phyloP scores from a whole-genome alignment of 2,797 vertebrate genomes.

The Fringilla coelebs region DNA sequence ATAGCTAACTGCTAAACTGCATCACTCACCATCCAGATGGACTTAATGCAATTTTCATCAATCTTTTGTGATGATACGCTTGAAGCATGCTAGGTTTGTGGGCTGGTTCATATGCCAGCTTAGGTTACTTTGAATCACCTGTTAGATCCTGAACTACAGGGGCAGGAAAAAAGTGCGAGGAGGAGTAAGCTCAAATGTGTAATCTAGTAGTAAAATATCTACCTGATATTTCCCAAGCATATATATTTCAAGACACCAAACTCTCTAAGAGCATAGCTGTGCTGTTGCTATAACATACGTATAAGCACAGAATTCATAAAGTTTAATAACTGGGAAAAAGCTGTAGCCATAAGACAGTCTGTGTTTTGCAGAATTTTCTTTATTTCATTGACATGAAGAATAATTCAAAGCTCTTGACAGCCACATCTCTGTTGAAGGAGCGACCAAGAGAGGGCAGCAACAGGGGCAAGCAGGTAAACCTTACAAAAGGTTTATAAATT shows the following conservation, averaged over 20 bases:
- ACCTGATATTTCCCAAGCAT: neutral
- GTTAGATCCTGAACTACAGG: neutral
- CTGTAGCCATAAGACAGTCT: neutral
- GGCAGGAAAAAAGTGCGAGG: neutral
- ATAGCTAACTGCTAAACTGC: neutral
- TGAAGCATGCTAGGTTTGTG: neutral
- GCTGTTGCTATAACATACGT: neutral
- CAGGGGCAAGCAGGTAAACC: neutral
- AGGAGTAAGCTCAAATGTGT: neutral
- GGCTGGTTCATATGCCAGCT: neutral
- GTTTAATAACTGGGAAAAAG: neutral
- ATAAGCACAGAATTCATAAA: conserved; percentile 7
- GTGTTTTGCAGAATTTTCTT: neutral
- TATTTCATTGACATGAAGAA: neutral
- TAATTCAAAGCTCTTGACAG: neutral
- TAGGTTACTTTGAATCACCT: neutral
- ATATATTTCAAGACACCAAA: neutral
- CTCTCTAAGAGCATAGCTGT: neutral
- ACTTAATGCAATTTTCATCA: neutral
- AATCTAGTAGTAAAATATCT: neutral
- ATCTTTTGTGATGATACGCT: neutral
- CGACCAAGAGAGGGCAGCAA: neutral
- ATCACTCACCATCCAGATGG: neutral
- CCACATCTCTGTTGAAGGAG: neutral
- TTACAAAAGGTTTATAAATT: too few species aligned